A percentile compares a stretch with the other conserved stretches of the same genome.
These are phyloP conservation scores for Drosophila micromelanica DNA, from an alignment of 1,140 invertebrate species.

Conservation along the genomic window DNA sequence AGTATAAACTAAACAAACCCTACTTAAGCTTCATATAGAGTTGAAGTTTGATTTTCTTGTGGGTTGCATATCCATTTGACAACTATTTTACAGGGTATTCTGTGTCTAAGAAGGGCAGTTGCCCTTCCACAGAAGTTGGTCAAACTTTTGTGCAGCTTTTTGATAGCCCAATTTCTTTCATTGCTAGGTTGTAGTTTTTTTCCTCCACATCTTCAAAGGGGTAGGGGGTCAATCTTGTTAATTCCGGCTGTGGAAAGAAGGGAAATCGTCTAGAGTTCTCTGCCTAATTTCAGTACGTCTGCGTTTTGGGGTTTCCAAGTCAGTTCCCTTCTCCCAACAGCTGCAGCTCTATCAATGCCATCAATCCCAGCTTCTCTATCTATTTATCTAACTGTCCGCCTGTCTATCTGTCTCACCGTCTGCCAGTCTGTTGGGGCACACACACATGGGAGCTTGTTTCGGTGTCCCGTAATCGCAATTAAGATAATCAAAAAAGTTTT, in stretches of 20 bases:
- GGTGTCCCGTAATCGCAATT: slow-evolving; percentile 74
- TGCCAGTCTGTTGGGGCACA: slow-evolving; percentile 52
- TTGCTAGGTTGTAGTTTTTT: slow-evolving; percentile 47
- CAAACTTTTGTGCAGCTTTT: slow-evolving; percentile 44
- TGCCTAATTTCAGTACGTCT: slow-evolving; percentile 51
- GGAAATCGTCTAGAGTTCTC: slow-evolving; percentile 20
- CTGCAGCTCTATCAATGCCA: slow-evolving; percentile 23
- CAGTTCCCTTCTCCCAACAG: slow-evolving; percentile 9
- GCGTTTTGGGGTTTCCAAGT: slow-evolving; percentile 19
- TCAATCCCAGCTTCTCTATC: slow-evolving; percentile 54
- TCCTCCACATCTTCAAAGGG: slow-evolving; percentile 3
- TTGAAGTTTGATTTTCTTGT: no score
- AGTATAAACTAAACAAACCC: no score
- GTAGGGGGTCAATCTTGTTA: slow-evolving; percentile 75
- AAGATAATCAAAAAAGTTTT: slow-evolving; percentile 83
- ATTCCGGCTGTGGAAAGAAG: slow-evolving; percentile 52
- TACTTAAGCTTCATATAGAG: no score
- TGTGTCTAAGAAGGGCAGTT: neutral
- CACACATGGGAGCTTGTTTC: slow-evolving; percentile 22
- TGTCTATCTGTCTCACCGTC: slow-evolving; percentile 10
- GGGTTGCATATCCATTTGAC: neutral
- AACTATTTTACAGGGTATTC: slow-evolving; percentile 22
- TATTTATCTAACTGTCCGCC: slow-evolving; percentile 56
- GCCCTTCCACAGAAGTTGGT: slow-evolving; percentile 28
- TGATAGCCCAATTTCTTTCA: slow-evolving; percentile 78